Evolutionary conservation across 2,113 vertebrate genomes (phyloP).

Genomic region (Empidonax traillii): DNA sequence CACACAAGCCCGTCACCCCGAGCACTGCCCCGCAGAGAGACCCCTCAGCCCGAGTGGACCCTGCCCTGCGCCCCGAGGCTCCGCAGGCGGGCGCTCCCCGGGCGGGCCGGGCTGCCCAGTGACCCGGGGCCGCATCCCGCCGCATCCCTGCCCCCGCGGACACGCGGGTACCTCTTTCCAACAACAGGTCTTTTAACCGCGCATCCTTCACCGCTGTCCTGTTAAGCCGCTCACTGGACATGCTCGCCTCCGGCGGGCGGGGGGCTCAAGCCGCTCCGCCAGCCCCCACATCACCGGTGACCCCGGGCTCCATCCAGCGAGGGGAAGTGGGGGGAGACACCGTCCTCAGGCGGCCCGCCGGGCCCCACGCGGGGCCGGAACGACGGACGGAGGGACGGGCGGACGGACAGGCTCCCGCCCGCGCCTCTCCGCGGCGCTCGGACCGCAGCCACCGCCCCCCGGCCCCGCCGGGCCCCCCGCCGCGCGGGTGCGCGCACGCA

Average conservation of each 20-base stretch:
- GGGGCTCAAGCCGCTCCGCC: slow-evolving; percentile 14
- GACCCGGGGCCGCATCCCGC: neutral
- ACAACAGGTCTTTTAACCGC: slow-evolving; percentile 73
- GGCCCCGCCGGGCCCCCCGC: too few relatives aligned
- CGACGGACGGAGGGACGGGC: too few relatives aligned
- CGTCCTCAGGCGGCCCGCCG: too few relatives aligned
- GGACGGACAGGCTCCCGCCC: too few relatives aligned
- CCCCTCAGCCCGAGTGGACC: neutral
- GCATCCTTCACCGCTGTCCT: slow-evolving; percentile 74
- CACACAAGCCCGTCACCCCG: neutral
- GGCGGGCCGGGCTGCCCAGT: neutral
- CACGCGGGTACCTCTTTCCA: slow-evolving; percentile 74
- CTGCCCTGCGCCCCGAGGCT: neutral
- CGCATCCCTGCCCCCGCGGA: neutral
- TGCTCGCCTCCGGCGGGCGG: slow-evolving; percentile 57
- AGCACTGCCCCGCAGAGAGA: neutral
- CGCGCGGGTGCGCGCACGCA: too few relatives aligned
- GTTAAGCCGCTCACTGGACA: slow-evolving; percentile 75
- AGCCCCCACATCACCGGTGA: slow-evolving; percentile 42
- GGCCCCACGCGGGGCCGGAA: too few relatives aligned
- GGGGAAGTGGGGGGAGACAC: neutral
- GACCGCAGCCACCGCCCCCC: too few relatives aligned
- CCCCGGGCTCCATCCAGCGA: neutral
- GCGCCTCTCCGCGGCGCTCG: too few relatives aligned
- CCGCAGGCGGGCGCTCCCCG: neutral